Evolutionary conservation across 1,140 invertebrate genomes (phyloP).

Genomic region (Temnothorax curvispinosus): DNA sequence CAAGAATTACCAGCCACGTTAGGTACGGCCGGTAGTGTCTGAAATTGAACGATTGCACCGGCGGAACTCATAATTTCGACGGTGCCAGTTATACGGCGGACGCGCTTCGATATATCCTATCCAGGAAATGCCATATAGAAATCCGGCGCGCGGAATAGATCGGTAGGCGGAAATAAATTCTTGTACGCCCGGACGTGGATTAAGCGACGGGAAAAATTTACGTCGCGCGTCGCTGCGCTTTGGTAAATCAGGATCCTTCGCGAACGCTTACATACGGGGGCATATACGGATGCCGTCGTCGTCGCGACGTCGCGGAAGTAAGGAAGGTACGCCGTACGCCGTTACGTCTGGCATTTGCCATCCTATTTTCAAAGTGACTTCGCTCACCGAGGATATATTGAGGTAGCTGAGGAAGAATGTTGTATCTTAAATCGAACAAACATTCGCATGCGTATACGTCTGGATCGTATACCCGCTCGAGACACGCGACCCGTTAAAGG

Average conservation of each 20-base stretch:
- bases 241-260: conserved; percentile 37
- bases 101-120: conserved; percentile 49
- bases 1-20: neutral
- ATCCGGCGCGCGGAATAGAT: conserved; percentile 41
- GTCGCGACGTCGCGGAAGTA: neutral
- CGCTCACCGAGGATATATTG: neutral
- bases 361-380: conserved; percentile 17
- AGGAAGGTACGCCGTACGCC: neutral
- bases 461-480: neutral
- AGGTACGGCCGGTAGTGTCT: neutral
- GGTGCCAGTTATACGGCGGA: conserved; percentile 40
- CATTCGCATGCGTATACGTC: neutral
- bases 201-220: conserved; percentile 53
- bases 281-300: neutral
- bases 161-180: conserved; percentile 54
- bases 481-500: neutral
- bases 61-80: conserved; percentile 23
- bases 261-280: neutral
- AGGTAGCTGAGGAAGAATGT: neutral
- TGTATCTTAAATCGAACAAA: neutral
- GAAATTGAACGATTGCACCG: conserved; percentile 38
- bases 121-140: conserved; percentile 40
- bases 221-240: conserved; percentile 29
- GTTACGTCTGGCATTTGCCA: neutral
- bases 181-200: conserved; percentile 23